A percentile compares a stretch with the other conserved stretches of the same genome.
Conservation (phyloP, 2,113 vertebrate genomes). For the Potamarius usumacintae region DNA sequence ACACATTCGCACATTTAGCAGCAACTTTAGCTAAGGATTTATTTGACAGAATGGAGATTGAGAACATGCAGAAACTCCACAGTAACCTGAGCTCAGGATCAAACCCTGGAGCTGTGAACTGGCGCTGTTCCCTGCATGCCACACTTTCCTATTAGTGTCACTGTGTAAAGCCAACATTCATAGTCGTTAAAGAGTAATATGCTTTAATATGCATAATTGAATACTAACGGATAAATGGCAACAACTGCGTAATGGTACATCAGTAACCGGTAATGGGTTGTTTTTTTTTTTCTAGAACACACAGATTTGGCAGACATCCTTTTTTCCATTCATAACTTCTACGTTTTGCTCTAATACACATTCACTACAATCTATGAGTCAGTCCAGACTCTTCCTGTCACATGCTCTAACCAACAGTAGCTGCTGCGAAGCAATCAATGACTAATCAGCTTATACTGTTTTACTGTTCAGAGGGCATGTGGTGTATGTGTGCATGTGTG, state of each 20-base stretch:
- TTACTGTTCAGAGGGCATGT: constrained; percentile 32
- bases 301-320: neutral
- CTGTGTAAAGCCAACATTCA: neutral
- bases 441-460: constrained; percentile 40
- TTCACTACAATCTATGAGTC: neutral
- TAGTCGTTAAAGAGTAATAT: neutral
- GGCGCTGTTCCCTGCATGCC: neutral
- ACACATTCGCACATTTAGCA: too few species aligned
- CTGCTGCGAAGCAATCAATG: constrained; percentile 31
- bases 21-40: too few species aligned
- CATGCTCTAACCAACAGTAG: constrained; percentile 23
- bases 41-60: neutral
- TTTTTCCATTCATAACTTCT: neutral
- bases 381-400: neutral
- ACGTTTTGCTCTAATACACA: neutral
- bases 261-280: neutral
- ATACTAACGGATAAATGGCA: neutral
- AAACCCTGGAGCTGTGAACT: neutral
- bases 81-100: neutral
- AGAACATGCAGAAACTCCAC: neutral
- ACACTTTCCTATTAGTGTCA: neutral
- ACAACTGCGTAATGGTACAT: neutral
- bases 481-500: constrained; percentile 26
- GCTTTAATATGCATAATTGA: neutral
- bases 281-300: neutral